A percentile compares a stretch with the other conserved stretches of the same genome.
Evolutionary conservation across 2,888 invertebrate species (phyloP).

Genomic region (Tinea pellionella): DNA sequence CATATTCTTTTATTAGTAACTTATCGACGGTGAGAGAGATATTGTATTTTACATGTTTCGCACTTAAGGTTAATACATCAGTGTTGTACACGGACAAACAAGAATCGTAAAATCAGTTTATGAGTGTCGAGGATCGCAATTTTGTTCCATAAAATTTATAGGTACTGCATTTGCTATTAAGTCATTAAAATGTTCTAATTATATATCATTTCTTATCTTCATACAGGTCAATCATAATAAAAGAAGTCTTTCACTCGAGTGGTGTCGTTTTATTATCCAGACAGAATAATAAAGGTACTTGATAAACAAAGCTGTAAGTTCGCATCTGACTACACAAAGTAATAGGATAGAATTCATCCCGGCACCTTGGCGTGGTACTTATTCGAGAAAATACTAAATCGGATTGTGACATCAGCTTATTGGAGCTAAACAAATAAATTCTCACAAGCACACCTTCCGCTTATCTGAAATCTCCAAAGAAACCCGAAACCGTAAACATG

Average conservation of each 20-base stretch:
- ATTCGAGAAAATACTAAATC: conserved; percentile 30
- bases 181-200: conserved; percentile 8
- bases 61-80: neutral
- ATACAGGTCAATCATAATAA: neutral
- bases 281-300: neutral
- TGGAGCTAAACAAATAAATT: conserved; percentile 62
- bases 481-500: conserved; percentile 67
- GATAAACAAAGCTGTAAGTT: neutral
- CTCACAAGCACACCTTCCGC: conserved; percentile 33
- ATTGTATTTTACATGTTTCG: neutral
- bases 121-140: neutral
- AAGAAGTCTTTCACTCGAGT: neutral
- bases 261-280: neutral
- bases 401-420: conserved; percentile 62
- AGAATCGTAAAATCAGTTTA: conserved; percentile 6
- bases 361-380: neutral
- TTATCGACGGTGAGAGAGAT: neutral
- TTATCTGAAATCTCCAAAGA: conserved; percentile 64
- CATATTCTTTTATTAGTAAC: conserved; percentile 9
- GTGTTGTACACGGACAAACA: neutral
- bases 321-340: neutral
- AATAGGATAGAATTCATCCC: neutral
- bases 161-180: conserved; percentile 3
- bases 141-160: conserved; percentile 8
- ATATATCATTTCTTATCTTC: neutral